Base-by-base conservation (phyloP, 2,888 invertebrate genomes). In the Gymnocheta viridis region DNA sequence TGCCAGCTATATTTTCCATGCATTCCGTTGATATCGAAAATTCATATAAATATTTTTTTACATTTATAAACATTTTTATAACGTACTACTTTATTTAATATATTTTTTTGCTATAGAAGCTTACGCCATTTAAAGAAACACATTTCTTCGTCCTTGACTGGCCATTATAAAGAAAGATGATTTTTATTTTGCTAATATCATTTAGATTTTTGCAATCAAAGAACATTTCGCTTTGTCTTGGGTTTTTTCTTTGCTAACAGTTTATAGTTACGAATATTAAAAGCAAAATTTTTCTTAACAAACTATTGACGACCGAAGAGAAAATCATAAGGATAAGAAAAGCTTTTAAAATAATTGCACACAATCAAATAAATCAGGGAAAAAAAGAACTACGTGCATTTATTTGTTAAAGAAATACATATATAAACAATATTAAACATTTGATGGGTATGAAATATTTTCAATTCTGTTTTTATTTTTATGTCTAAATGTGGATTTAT, bases 341-440 rank as follows among this genome's bases (percentile, higher is more conserved):
- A 83, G 74, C 82, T 79, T 79, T 83, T 83, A 83, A 49, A 76
- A 76, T 79, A 74, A 83, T 79, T 83, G 74, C 58, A 64, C 79
- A 54, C 54, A 41, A 69, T 70, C 73, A 69, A 64, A 74, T 44
- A 67, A 67, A 62, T 44, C 44, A 56, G 69, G 22, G 44, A 29
- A 17, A 60, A 47, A 51, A 77, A 64, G 14, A 19, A 17, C 22
- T 56, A 69, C 35, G 49, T 67, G 49, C 49, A 32, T 66, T 64
- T 41, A 24, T 41, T 4, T 41, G 7, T 14, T 56, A n/a, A 44
- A 44, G n/a, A 41, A 41, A 14, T 41, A n/a, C n/a, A n/a, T n/a
- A n/a, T n/a, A n/a, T n/a, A n/a, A n/a, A n/a, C n/a, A n/a, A n/a
- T n/a, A n/a, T n/a, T n/a, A n/a, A n/a, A n/a, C n/a, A n/a, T n/a